Evolutionary conservation across 2,888 invertebrate species (phyloP).

Genomic region (Uloborus plumipes): DNA sequence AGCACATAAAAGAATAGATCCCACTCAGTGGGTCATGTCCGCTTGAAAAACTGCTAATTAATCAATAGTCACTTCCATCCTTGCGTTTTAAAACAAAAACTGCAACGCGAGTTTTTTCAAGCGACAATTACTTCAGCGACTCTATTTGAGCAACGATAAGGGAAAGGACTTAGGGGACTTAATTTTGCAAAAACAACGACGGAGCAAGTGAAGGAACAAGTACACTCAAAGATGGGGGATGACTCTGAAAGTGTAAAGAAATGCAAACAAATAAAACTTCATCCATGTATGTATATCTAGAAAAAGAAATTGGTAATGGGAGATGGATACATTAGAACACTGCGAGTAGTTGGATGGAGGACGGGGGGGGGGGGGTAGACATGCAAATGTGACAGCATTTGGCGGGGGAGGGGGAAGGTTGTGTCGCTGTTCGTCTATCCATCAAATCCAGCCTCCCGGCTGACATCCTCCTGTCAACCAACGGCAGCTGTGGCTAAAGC

Average conservation of each 20-base stretch:
- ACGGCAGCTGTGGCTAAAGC: conserved; percentile 56
- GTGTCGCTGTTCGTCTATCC: conserved; percentile 57
- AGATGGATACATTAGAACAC: conserved; percentile 44
- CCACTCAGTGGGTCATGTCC: too few species aligned
- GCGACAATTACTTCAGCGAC: too few species aligned
- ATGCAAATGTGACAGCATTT: conserved; percentile 53
- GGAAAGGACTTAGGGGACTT: conserved; percentile 9
- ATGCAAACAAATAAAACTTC: conserved; percentile 37
- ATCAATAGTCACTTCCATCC: too few species aligned
- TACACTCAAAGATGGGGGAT: neutral
- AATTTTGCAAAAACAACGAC: conserved; percentile 16
- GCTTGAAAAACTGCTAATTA: too few species aligned
- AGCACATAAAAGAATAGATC: too few species aligned
- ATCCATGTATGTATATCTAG: conserved; percentile 44
- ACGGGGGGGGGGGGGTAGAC: neutral
- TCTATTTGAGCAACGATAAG: too few species aligned
- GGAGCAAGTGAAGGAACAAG: conserved; percentile 10
- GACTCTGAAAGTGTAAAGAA: conserved; percentile 2
- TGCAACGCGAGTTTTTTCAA: too few species aligned
- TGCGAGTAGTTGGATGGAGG: too few species aligned
- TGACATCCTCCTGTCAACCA: conserved; percentile 60
- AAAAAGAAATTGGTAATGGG: conserved; percentile 47
- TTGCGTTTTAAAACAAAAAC: too few species aligned
- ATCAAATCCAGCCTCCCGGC: conserved; percentile 49
- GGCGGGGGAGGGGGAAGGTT: conserved; percentile 1